These are phyloP conservation scores for Oreochromis mossambicus DNA, from an alignment of 2,797 vertebrate species.

Conservation along the genomic window DNA sequence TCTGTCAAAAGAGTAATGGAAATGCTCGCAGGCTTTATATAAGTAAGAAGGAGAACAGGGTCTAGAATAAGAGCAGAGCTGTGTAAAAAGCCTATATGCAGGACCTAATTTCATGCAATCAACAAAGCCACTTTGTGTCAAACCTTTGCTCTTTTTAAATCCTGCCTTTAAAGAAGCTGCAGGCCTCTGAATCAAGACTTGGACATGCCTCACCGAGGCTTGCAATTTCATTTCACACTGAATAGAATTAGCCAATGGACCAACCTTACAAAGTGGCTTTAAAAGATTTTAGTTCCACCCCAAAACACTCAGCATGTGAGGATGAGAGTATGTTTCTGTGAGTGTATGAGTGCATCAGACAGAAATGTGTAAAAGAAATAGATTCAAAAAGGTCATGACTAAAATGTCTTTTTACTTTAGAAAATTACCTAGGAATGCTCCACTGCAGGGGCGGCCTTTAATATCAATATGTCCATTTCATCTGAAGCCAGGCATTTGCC, in stretches of 20 bases:
- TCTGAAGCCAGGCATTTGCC: slow-evolving; percentile 20
- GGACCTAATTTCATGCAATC: slow-evolving; percentile 71
- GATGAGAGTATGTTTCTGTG: slow-evolving; percentile 2
- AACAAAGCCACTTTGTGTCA: slow-evolving; percentile 73
- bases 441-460: slow-evolving; percentile 26
- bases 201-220: slow-evolving; percentile 61
- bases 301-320: slow-evolving; percentile 33
- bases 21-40: slow-evolving; percentile 52
- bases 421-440: slow-evolving; percentile 36
- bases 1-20: slow-evolving; percentile 59
- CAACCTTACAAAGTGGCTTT: slow-evolving; percentile 61
- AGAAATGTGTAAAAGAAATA: slow-evolving; percentile 42
- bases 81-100: slow-evolving; percentile 45
- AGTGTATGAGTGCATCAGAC: neutral
- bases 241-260: slow-evolving; percentile 65
- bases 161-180: slow-evolving; percentile 60
- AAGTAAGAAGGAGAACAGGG: slow-evolving; percentile 41
- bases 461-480: slow-evolving; percentile 39
- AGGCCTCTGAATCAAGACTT: slow-evolving; percentile 57
- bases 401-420: slow-evolving; percentile 54
- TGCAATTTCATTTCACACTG: slow-evolving; percentile 72
- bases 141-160: slow-evolving; percentile 66
- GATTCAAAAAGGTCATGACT: slow-evolving; percentile 58
- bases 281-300: slow-evolving; percentile 66
- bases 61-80: slow-evolving; percentile 37